Conservation (phyloP, 2,113 vertebrate genomes). For the Zeus faber region DNA sequence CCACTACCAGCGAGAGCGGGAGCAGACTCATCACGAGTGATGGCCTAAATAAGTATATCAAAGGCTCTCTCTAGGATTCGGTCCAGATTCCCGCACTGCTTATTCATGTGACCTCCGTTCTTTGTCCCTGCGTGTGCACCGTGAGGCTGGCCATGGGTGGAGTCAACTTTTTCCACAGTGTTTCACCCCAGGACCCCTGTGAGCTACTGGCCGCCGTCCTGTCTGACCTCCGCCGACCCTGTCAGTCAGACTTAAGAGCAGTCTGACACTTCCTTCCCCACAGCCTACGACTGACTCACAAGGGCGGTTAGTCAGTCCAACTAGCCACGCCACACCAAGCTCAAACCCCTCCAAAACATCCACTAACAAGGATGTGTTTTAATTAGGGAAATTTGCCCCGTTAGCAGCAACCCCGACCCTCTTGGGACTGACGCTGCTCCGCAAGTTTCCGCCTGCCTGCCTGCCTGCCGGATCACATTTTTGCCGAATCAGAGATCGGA, state of each 20-base stretch:
- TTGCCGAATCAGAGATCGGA: slow-evolving; percentile 40
- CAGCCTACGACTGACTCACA: slow-evolving; percentile 49
- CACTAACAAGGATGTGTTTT: slow-evolving; percentile 28
- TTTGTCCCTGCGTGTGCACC: neutral
- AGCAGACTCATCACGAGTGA: slow-evolving; percentile 60
- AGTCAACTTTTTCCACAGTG: neutral
- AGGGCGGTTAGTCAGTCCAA: slow-evolving; percentile 45
- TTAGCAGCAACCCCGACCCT: slow-evolving; percentile 44
- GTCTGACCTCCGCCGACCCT: slow-evolving; percentile 48
- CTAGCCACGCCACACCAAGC: slow-evolving; percentile 37
- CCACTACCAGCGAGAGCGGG: slow-evolving; percentile 39
- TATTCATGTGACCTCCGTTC: slow-evolving; percentile 4
- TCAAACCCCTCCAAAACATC: slow-evolving; percentile 36
- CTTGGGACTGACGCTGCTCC: slow-evolving; percentile 29
- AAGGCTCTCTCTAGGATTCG: slow-evolving; percentile 47
- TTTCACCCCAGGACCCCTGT: neutral
- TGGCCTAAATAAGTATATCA: slow-evolving; percentile 65
- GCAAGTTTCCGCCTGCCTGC: slow-evolving; percentile 30
- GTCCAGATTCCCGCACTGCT: slow-evolving; percentile 37
- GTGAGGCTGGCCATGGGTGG: neutral
- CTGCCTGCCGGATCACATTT: slow-evolving; percentile 45
- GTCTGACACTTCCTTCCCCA: slow-evolving; percentile 39
- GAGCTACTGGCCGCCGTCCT: slow-evolving; percentile 26
- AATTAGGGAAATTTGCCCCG: slow-evolving; percentile 56
- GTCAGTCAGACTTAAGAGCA: slow-evolving; percentile 50